Base-by-base conservation (phyloP, 2,797 vertebrate genomes). In the Lacerta bilineata region DNA sequence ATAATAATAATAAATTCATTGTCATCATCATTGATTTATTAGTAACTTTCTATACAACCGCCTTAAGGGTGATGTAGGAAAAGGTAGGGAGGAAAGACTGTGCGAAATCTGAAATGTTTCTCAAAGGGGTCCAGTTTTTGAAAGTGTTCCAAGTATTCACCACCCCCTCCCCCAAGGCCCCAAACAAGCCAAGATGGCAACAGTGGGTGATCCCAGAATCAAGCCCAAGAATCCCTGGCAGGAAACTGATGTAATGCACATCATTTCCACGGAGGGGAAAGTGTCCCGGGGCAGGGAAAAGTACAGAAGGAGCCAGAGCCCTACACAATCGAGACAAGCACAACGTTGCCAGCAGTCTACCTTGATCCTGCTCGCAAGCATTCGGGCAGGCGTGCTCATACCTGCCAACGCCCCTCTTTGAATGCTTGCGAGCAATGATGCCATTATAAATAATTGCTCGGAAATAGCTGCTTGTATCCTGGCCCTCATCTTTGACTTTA, bases 401-500 rank as follows among this genome's bases (percentile, higher is more conserved):
- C 50, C 50, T 55, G 61, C 61, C 17, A 64, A 64, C 20, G 20
- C 17, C 61, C 20, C 61, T 64, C 20, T 64, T 64, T 23, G 20
- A 64, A 64, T 64, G 17, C 61, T 64, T 64, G 61, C 61, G 23
- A 64, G 61, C 61, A 64, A 64, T 64, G 20, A 18, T 23, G 20
- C 8, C 20, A 43, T 74, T 25, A 75, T 82, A 61, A 72, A 59
- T 36, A 59, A 66, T 81, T 33, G 46, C 39, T 64, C 36, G 25
- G 2, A 74, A 46, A 23, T 69, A 46, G 39, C 55, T 87, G 13
- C 36, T 66, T 41, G 20, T 20, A 74, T 64, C 39, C 50, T 64
- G 50, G 36, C 46, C n/a, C 69, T 81, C 43, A 64, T 74, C 50
- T 74, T 87, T 87, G 17, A n/a, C 50, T 74, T 81, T 72, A 61